Evolutionary conservation across 2,113 vertebrate genomes (phyloP), one percentile per base, ranked within the genome.

Genomic region (Miniopterus natalensis): DNA sequence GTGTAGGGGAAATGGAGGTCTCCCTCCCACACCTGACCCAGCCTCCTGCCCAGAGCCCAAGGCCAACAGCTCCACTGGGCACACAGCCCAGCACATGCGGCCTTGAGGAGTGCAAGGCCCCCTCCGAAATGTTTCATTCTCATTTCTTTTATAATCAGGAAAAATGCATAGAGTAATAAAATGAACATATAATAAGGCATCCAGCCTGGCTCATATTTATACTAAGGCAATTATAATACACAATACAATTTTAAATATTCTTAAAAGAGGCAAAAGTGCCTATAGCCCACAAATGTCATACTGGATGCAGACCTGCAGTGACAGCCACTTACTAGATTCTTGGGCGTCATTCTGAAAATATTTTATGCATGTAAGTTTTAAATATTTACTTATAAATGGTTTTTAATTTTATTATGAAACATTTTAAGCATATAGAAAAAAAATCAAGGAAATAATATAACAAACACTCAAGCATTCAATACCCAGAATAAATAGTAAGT

Each of bases 51-150:
- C 2, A 12, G 2, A 11, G 3, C 7, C 36, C 42, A 61, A 4
- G 20, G 17, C 23, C 0, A 7, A 61, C 0, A 4, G 29, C 8
- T 11, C 2, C 2, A 6, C 0, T 6, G 53, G 75, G 25, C 14
- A 6, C n/a, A 20, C 0, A 3, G 36, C 11, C 17, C 8, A 21
- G 29, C 49, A 74, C 8, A 4, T 10, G 0, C 0, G 12, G 27
- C 23, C 68, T 23, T 11, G 27, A 1, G 49, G 25, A 18, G 66
- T 27, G 23, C 6, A 8, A 25, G 40, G 31, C 20, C 15, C 9
- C 23, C 8, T 15, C 7, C 5, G 63, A 75, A 31, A 40, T 53
- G 1, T 36, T 68, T 49, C 20, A 42, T 88, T 88, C 65, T 42
- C 66, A 59, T 68, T 66, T 93, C 13, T 75, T 79, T 95, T 36